Evolutionary conservation across 2,797 vertebrate genomes (phyloP), one percentile per base, ranked within the genome.

Genomic region (Alca torda): DNA sequence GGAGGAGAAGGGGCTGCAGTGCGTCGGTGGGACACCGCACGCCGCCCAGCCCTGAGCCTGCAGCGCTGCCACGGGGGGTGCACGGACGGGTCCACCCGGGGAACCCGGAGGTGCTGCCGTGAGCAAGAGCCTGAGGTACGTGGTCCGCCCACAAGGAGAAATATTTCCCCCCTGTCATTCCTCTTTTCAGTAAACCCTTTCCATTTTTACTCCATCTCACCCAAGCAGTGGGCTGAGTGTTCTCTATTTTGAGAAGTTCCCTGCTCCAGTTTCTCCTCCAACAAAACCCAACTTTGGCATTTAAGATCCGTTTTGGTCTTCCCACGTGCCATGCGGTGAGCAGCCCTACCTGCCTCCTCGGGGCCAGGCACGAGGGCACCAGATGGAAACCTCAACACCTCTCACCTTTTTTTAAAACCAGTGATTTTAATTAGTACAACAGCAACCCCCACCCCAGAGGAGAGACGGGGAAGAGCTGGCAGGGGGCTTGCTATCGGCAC

Each of bases 321-420:
- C 50, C 61, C 14, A 1, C 15, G 3, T 1, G 30, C 60, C 4
- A 2, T 4, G 41, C 56, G 0, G 0, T 11, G 53, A 65, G 84
- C n/a, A 60, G 77, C 69, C 28, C 24, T 5, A 20, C 7, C 35
- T 28, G 11, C 41, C 45, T 61, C 43, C 54, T 11, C 4, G 0
- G 30, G 51, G 54, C 23, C 4, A 2, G 37, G 54, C 57, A 54
- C 16, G 16, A n/a, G 1, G 7, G 43, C 69, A 54, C n/a, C 72
- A 59, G n/a, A 23, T 7, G 54, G 45, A 46, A 84, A 76, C 54
- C 46, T 54, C 3, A 57, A 35, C 26, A 13, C 14, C 13, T 21
- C 61, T 41, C 16, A 26, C 8, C 37, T 31, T 50, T 60, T 17
- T 48, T 48, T 33, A 65, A 87, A 56, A 10, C 11, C 85, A 50